Evolutionary conservation across 2,113 vertebrate genomes (phyloP).

Genomic region (Varanus komodoensis): DNA sequence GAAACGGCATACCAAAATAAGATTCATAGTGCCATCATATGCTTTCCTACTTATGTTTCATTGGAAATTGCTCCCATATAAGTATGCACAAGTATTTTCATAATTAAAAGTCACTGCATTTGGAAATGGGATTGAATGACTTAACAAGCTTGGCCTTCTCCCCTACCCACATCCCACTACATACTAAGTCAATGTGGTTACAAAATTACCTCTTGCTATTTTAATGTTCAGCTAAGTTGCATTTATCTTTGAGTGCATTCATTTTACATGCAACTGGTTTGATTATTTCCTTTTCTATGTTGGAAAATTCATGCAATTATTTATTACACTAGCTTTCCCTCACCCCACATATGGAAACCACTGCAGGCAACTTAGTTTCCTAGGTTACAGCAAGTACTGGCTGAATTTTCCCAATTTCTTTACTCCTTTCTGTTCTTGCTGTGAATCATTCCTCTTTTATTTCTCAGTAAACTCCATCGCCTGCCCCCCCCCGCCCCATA

Average conservation of each 20-base stretch:
- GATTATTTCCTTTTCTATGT: slow-evolving; percentile 46
- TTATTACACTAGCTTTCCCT: slow-evolving; percentile 45
- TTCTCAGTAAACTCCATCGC: slow-evolving; percentile 25
- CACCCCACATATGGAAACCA: neutral
- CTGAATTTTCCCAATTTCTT: slow-evolving; percentile 68
- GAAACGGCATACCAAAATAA: neutral
- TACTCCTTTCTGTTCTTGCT: slow-evolving; percentile 58
- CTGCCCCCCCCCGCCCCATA: neutral
- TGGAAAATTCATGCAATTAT: slow-evolving; percentile 58
- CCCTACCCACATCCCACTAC: neutral
- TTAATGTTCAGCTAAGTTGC: slow-evolving; percentile 41
- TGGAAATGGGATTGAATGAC: neutral
- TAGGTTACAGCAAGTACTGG: slow-evolving; percentile 68
- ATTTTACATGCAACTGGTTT: neutral
- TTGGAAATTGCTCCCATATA: neutral
- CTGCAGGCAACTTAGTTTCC: slow-evolving; percentile 64
- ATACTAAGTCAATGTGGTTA: slow-evolving; percentile 19
- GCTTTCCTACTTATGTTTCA: neutral
- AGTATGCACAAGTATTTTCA: neutral
- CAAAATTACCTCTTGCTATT: slow-evolving; percentile 44
- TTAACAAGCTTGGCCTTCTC: neutral
- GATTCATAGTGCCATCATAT: neutral
- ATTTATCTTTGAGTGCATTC: slow-evolving; percentile 41
- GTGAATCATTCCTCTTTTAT: slow-evolving; percentile 63
- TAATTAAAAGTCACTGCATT: neutral